phyloP scores from a whole-genome alignment of 1,140 invertebrate species.

The Mesaphorura yosii region DNA sequence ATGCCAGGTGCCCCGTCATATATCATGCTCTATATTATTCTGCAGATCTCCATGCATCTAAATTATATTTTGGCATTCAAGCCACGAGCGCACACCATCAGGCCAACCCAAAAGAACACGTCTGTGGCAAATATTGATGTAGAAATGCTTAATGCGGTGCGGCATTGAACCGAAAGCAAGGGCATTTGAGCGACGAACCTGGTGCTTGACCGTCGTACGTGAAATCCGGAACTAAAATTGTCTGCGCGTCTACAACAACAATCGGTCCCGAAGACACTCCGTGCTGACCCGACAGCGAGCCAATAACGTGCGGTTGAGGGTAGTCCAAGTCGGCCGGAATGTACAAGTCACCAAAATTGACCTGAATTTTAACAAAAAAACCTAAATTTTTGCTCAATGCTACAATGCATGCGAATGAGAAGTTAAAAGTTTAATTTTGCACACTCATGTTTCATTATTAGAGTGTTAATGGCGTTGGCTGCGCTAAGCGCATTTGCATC shows the following conservation, averaged over 20 bases:
- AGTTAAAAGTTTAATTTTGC: no score
- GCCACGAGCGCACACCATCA: no score
- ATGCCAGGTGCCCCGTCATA: slow-evolving; percentile 82
- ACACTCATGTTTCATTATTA: no score
- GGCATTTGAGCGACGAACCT: no score
- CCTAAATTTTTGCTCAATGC: background rate
- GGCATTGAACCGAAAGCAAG: no score
- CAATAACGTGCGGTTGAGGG: slow-evolving; percentile 68
- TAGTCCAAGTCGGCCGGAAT: slow-evolving; percentile 66
- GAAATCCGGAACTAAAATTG: slow-evolving; percentile 71
- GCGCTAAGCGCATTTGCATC: no score
- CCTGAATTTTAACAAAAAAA: slow-evolving; percentile 41
- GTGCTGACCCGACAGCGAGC: slow-evolving; percentile 61
- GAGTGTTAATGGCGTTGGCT: no score
- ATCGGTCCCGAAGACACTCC: slow-evolving; percentile 70
- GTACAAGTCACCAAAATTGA: slow-evolving; percentile 79
- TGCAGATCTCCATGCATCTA: no score
- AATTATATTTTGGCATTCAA: no score
- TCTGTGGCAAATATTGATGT: slow-evolving; percentile 44
- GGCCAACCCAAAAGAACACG: slow-evolving; percentile 81
- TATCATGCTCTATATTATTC: no score
- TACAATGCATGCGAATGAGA: background rate
- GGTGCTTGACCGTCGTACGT: slow-evolving; percentile 80
- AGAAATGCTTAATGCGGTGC: slow-evolving; percentile 2
- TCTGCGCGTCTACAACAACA: slow-evolving; percentile 80